Evolutionary conservation across 2,797 vertebrate species (phyloP).

Genomic region (Thalassophryne amazonica): DNA sequence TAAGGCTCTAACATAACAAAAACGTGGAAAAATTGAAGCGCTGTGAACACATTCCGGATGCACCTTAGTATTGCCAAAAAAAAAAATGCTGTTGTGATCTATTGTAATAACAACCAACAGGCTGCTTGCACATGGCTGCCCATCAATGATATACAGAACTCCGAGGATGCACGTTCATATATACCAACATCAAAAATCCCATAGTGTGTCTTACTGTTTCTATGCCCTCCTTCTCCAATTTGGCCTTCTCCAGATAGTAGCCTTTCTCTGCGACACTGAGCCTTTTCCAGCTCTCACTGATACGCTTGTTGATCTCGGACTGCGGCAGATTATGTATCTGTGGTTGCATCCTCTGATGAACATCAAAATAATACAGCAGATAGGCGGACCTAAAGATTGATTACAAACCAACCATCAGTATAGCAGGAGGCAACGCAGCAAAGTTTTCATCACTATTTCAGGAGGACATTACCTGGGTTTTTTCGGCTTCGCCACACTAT

Average conservation of each 20-base stretch:
- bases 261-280: slow-evolving; percentile 94
- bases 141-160: too few relatives aligned
- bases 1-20: too few relatives aligned
- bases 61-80: too few relatives aligned
- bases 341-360: slow-evolving; percentile 93
- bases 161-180: too few relatives aligned
- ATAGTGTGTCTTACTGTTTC: slow-evolving; percentile 79
- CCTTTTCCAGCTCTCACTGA: slow-evolving; percentile 95
- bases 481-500: slow-evolving; percentile 84
- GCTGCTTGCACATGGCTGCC: too few relatives aligned
- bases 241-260: slow-evolving; percentile 93
- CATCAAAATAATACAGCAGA: slow-evolving; percentile 96
- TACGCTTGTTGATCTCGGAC: slow-evolving; percentile 98
- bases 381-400: slow-evolving; percentile 88
- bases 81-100: too few relatives aligned
- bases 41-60: too few relatives aligned
- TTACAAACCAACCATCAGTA: not conserved
- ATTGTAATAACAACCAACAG: too few relatives aligned
- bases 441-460: too few relatives aligned
- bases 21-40: too few relatives aligned
- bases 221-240: slow-evolving; percentile 89
- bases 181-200: too few relatives aligned
- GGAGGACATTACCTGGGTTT: slow-evolving; percentile 85
- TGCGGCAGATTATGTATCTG: slow-evolving; percentile 92
- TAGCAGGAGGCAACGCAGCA: not conserved